Conservation (phyloP, 2,797 vertebrate genomes). For the Intellagama lesueurii region DNA sequence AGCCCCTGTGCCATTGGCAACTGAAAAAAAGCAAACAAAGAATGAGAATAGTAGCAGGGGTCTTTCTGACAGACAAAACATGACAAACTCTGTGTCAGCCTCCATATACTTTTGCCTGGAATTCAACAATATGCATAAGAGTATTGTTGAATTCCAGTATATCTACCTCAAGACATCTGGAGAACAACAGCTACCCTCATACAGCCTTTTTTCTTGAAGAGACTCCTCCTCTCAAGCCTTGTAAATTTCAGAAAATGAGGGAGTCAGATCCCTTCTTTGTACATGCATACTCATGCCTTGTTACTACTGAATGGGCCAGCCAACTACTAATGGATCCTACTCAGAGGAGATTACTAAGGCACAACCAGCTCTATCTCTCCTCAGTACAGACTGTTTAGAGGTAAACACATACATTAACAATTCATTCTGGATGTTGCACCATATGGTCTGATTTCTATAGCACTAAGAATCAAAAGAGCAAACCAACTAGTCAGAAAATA, state of each 20-base stretch:
- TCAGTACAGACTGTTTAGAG: not conserved
- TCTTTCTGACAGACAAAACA: not conserved
- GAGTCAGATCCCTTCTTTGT: not conserved
- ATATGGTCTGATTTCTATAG: not conserved
- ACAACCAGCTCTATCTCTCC: not conserved
- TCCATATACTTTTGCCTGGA: not conserved
- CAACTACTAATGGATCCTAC: not conserved
- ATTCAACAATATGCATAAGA: not conserved
- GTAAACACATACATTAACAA: not conserved
- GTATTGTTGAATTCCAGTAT: not conserved
- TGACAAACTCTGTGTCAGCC: not conserved
- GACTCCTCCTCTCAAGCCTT: not conserved
- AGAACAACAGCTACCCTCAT: not conserved
- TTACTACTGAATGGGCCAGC: not conserved
- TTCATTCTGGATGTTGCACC: not conserved
- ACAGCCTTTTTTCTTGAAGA: not conserved
- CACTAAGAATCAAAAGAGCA: not conserved
- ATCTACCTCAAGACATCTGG: not conserved
- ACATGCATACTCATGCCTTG: not conserved
- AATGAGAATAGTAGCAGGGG: not conserved
- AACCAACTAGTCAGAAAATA: not conserved
- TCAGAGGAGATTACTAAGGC: not conserved
- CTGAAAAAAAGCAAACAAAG: conserved; percentile 45
- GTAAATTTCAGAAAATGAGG: not conserved
- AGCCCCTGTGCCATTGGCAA: conserved; percentile 52